Conservation (phyloP, 2,888 invertebrate species). For the Synergus gifuensis region DNA sequence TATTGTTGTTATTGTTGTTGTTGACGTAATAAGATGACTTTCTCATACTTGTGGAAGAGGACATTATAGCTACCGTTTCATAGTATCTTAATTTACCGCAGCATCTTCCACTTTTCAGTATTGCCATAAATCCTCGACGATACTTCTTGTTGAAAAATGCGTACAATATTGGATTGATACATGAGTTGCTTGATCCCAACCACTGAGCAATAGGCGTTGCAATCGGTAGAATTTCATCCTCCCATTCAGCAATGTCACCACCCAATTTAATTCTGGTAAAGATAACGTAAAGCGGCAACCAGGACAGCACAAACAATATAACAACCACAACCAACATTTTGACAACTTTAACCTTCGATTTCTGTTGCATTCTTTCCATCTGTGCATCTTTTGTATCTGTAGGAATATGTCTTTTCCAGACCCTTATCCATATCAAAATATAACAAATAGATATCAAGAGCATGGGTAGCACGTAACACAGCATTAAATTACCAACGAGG, state of each 20-base stretch:
- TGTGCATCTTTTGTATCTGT: conserved; percentile 94
- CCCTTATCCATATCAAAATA: conserved; percentile 94
- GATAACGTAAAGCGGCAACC: conserved; percentile 94
- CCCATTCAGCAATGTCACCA: conserved; percentile 84
- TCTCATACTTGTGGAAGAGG: conserved; percentile 90
- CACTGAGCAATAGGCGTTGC: conserved; percentile 94
- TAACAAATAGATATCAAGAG: conserved; percentile 94
- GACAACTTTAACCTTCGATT: conserved; percentile 95
- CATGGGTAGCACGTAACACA: conserved; percentile 95
- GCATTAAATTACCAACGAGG: conserved; percentile 91
- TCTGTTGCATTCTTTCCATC: conserved; percentile 95
- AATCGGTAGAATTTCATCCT: conserved; percentile 88
- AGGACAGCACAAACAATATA: conserved; percentile 94
- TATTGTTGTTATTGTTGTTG: conserved; percentile 78
- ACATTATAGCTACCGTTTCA: conserved; percentile 91
- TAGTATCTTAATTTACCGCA: conserved; percentile 92
- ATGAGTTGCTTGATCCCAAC: conserved; percentile 96
- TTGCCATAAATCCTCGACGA: conserved; percentile 92
- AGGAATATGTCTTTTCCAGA: conserved; percentile 92
- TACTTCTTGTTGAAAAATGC: conserved; percentile 97
- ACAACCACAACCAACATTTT: conserved; percentile 97
- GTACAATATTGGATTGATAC: conserved; percentile 96
- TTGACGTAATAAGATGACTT: conserved; percentile 92
- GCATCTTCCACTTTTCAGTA: conserved; percentile 90
- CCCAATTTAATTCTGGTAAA: conserved; percentile 92